Evolutionary conservation across 2,888 invertebrate species (phyloP).

Genomic region (Tetropium fuscum): DNA sequence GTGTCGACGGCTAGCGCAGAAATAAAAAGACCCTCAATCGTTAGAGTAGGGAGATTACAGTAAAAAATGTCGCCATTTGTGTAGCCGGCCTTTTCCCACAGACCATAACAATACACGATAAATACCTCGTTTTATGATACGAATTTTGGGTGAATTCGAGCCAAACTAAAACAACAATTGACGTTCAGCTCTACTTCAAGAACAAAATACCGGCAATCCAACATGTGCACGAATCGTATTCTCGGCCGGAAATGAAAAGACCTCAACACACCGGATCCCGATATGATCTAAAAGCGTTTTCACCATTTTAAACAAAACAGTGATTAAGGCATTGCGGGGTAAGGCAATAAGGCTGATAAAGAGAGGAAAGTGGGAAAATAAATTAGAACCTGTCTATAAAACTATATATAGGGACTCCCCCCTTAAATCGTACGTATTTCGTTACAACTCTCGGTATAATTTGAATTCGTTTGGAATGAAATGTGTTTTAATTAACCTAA

Average conservation of each 20-base stretch:
- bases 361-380: background rate
- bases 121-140: conserved; percentile 54
- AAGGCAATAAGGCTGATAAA: too few species aligned
- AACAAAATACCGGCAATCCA: conserved; percentile 53
- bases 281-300: conserved; percentile 46
- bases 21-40: conserved; percentile 36
- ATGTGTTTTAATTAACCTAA: too few species aligned
- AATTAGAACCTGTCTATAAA: background rate
- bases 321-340: conserved; percentile 7
- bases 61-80: conserved; percentile 53
- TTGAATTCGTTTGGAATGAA: too few species aligned
- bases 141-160: conserved; percentile 53
- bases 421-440: background rate
- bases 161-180: conserved; percentile 49
- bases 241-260: conserved; percentile 57
- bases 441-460: too few species aligned
- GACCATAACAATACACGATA: conserved; percentile 53
- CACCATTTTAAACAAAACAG: conserved; percentile 26
- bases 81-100: conserved; percentile 50
- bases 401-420: too few species aligned
- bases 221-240: conserved; percentile 52
- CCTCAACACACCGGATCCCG: conserved; percentile 50
- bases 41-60: conserved; percentile 50
- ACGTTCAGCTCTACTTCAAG: conserved; percentile 32
- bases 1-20: conserved; percentile 25